Evolutionary conservation across 1,140 invertebrate genomes (phyloP), one percentile per base, ranked within the genome.

Genomic region (Bombus superbus): DNA sequence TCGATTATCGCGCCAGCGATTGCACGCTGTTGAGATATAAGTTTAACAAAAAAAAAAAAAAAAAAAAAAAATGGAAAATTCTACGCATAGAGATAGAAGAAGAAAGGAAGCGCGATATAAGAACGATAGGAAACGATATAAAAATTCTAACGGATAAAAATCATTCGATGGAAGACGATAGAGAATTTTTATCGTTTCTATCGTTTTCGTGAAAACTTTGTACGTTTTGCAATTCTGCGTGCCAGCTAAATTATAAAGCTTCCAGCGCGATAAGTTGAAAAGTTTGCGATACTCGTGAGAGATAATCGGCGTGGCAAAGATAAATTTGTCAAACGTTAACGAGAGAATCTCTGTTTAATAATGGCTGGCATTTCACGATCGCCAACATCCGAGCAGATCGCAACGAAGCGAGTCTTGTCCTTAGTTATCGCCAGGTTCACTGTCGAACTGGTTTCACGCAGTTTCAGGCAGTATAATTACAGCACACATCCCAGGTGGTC

Each of bases 381-480:
- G 25, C 18, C 38, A 85, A 42, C 28, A 57, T 42, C 15, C 53
- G 18, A 10, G 32, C 11, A 62, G 38, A 40, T 72, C 42, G 44
- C 32, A 28, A 57, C 18, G 15, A 13, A 3, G n/a, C 62, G 2
- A 28, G 25, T n/a, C 38, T 22, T 32, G 62, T 28, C 35, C 57
- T 59, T 86, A 75, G n/a, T 76, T 81, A 86, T 86, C 38, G 59
- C 38, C 32, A 38, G n/a, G 80, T 38, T 59, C 73, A 47, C 73
- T 77, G 85, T 86, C 85, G 73, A 86, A 86, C 85, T 86, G 85
- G 85, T 86, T 86, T 86, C 85, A 47, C 66, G 47, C 73, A 40
- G 59, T 66, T 40, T 32, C 77, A 66, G 59, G 25, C 81, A 72
- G 71, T 73, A 53, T 86, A 86, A 86, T 86, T 86, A 71, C 62